Conservation (phyloP, 1,140 invertebrate genomes). For the Caerostris darwini region DNA sequence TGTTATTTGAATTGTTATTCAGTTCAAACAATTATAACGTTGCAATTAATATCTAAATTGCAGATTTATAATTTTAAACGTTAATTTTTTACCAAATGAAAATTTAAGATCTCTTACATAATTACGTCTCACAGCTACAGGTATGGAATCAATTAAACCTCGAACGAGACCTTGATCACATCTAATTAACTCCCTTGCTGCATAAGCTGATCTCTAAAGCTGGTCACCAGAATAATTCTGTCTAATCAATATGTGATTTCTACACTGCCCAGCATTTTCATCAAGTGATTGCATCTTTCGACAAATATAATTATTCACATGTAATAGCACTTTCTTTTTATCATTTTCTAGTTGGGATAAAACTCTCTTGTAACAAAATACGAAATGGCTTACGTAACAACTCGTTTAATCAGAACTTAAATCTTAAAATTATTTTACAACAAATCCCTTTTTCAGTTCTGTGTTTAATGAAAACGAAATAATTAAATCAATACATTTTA, state of each 20-base stretch:
- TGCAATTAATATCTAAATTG: not conserved
- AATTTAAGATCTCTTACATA: not conserved
- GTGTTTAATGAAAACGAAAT: too few relatives aligned
- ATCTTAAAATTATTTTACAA: too few relatives aligned
- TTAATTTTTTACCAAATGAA: not conserved
- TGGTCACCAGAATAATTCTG: not conserved
- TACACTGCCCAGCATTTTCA: not conserved
- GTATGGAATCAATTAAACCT: not conserved
- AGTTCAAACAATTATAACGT: too few relatives aligned
- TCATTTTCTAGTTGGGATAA: too few relatives aligned
- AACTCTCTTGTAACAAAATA: too few relatives aligned
- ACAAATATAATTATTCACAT: not conserved
- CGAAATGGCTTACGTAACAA: too few relatives aligned
- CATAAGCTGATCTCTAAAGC: not conserved
- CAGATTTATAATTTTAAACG: not conserved
- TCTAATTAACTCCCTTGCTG: not conserved
- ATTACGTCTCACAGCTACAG: not conserved
- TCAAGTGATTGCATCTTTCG: not conserved
- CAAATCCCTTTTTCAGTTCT: too few relatives aligned
- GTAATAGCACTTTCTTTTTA: not conserved
- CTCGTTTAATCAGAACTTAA: too few relatives aligned
- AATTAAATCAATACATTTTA: too few relatives aligned
- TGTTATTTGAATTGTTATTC: too few relatives aligned
- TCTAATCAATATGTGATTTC: not conserved
- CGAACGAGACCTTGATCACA: not conserved